Evolutionary conservation across 2,797 vertebrate species (phyloP), one percentile per base, ranked within the genome.

Genomic region (Leptodactylus fallax): DNA sequence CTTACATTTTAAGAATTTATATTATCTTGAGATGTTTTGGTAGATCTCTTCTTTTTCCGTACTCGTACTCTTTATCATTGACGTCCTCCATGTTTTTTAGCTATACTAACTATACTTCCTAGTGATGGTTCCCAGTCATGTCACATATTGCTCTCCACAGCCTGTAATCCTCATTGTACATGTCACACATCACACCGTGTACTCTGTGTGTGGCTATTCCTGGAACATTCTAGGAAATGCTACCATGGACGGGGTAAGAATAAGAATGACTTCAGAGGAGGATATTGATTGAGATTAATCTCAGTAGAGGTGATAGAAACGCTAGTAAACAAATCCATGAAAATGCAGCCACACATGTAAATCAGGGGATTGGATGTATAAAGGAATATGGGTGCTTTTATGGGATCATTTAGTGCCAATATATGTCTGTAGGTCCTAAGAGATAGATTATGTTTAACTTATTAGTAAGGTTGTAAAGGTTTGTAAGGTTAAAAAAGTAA

Each of bases 211-310:
- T 51, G 65, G 36, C 65, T 6, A 10, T 71, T 45, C 81, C 17
- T n/a, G 51, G 81, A 83, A 71, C 16, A 13, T 56, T 83, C 81
- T 69, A 25, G 25, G 51, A 83, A 83, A 56, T 45, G 17, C 51
- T 23, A 19, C 49, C 6, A 9, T 56, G 55, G 81, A 51, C 9
- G 27, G 53, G 12, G 51, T 53, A 3, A 71, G 9, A 71, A n/a
- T 71, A 8, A 72, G 10, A 53, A 81, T 16, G 17, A 23, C 51
- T 65, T 69, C n/a, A 69, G n/a, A 53, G 63, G 69, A 69, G 69
- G 19, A 19, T 83, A 83, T 83, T 69, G 61, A 83, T 69, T 11
- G 80, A 25, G 60, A 81, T 65, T 67, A 81, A 67, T 81, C 60
- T 51, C 60, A 23, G 61, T 27, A 23, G 23, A 83, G 81, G 47